Conservation (phyloP, 2,888 invertebrate species). For the Smittia sp. region DNA sequence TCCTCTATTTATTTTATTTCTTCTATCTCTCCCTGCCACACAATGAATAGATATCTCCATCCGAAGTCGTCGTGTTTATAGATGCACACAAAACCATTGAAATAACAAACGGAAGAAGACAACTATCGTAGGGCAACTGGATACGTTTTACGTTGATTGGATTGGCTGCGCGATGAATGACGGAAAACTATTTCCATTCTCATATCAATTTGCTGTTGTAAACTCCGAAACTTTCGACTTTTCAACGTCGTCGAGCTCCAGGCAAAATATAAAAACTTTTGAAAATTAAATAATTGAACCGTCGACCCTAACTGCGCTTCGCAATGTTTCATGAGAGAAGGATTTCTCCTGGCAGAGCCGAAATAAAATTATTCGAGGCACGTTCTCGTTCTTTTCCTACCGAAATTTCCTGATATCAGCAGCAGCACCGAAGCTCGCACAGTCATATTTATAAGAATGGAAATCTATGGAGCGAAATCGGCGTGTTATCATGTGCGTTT, state of each 20-base stretch:
- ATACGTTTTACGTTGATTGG: conserved; percentile 4
- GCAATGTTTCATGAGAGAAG: not conserved
- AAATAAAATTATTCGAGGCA: conserved; percentile 35
- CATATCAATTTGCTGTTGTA: not conserved
- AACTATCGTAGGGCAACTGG: conserved; percentile 1
- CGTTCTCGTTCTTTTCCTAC: conserved; percentile 18
- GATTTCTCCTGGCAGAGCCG: not conserved
- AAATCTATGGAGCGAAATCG: conserved; percentile 1
- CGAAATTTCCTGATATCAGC: not conserved
- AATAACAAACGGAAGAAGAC: not conserved
- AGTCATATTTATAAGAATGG: conserved; percentile 26
- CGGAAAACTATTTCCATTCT: too few species aligned
- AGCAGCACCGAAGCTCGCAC: not conserved
- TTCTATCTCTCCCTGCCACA: conserved; percentile 15
- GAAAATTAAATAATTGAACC: conserved; percentile 39
- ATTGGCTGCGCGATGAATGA: not conserved
- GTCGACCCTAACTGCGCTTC: conserved; percentile 18
- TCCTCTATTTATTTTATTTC: conserved; percentile 28
- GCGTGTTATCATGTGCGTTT: conserved; percentile 37
- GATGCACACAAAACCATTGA: conserved; percentile 1
- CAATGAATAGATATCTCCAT: not conserved
- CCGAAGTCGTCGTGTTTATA: not conserved
- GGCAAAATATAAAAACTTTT: not conserved
- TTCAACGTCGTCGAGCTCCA: not conserved
- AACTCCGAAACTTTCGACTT: not conserved